Percentiles rank a stretch among this genome's conserved stretches.
phyloP scores from a whole-genome alignment of 2,797 vertebrate genomes.

The Microctenopoma stevenorrisi region DNA sequence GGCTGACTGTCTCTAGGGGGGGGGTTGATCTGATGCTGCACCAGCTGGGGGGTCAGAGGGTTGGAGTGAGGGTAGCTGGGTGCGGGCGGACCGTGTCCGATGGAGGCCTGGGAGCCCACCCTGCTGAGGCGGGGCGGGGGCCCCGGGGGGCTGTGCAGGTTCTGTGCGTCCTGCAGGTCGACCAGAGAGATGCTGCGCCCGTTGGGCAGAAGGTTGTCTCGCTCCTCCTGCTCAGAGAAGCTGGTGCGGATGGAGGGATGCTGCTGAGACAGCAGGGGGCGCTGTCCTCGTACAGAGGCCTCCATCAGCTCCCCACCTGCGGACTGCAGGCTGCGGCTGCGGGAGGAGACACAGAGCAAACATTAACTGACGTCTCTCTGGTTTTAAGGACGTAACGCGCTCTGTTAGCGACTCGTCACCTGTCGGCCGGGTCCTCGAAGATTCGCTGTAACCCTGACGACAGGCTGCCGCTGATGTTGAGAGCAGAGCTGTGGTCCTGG shows the following conservation, averaged over 20 bases:
- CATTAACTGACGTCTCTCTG: too few species aligned
- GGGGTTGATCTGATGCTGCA: slow-evolving; percentile 26
- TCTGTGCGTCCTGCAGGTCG: slow-evolving; percentile 91
- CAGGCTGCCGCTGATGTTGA: slow-evolving; percentile 91
- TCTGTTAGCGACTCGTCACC: slow-evolving; percentile 73
- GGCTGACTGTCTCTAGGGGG: slow-evolving; percentile 82
- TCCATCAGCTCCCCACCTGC: slow-evolving; percentile 84
- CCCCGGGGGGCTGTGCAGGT: slow-evolving; percentile 59
- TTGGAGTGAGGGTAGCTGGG: slow-evolving; percentile 79
- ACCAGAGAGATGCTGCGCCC: slow-evolving; percentile 94
- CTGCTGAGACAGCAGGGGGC: slow-evolving; percentile 86
- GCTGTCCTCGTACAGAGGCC: slow-evolving; percentile 82
- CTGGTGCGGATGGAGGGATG: slow-evolving; percentile 83
- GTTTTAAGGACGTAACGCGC: too few species aligned
- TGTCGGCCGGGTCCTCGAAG: slow-evolving; percentile 91
- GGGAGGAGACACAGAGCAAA: slow-evolving; percentile 4
- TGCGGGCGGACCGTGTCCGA: slow-evolving; percentile 77
- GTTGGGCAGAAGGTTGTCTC: slow-evolving; percentile 83
- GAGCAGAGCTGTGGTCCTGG: slow-evolving; percentile 89
- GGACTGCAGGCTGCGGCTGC: slow-evolving; percentile 83
- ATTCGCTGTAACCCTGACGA: slow-evolving; percentile 95
- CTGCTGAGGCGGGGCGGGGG: slow-evolving; percentile 80
- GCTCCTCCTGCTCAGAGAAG: slow-evolving; percentile 88
- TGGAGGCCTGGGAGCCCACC: slow-evolving; percentile 89
- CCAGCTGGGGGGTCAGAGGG: slow-evolving; percentile 74